Evolutionary conservation across 1,140 invertebrate genomes (phyloP).

Genomic region (Babylonia areolata): DNA sequence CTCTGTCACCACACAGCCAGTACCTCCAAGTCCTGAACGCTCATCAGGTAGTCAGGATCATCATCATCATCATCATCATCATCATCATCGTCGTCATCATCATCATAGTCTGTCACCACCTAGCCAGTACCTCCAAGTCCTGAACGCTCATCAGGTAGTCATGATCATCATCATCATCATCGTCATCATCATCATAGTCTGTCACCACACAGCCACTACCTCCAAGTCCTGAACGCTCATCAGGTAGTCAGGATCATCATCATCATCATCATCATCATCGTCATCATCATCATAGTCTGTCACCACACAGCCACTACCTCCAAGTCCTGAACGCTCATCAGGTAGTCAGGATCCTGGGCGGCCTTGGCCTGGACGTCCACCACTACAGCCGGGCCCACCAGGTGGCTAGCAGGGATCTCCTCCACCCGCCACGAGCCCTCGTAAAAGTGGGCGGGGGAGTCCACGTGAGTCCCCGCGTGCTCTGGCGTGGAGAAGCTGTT

Average conservation of each 20-base stretch:
- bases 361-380: conserved; percentile 53
- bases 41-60: conserved; percentile 49
- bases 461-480: conserved; percentile 43
- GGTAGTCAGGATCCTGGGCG: conserved; percentile 50
- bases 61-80: too few relatives aligned
- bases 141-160: conserved; percentile 52
- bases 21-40: conserved; percentile 51
- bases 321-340: conserved; percentile 54
- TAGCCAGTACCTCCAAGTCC: conserved; percentile 48
- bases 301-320: background rate
- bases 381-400: conserved; percentile 51
- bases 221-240: too few relatives aligned
- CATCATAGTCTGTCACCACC: too few relatives aligned
- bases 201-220: background rate
- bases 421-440: conserved; percentile 42
- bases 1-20: background rate
- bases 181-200: too few relatives aligned
- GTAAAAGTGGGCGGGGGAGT: conserved; percentile 55
- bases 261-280: background rate
- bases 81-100: too few relatives aligned
- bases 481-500: conserved; percentile 43
- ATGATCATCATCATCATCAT: too few relatives aligned
- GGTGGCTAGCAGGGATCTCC: conserved; percentile 48
- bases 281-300: too few relatives aligned
- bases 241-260: background rate